Base-by-base conservation (phyloP, 2,888 invertebrate genomes). In the Eledona agricola region DNA sequence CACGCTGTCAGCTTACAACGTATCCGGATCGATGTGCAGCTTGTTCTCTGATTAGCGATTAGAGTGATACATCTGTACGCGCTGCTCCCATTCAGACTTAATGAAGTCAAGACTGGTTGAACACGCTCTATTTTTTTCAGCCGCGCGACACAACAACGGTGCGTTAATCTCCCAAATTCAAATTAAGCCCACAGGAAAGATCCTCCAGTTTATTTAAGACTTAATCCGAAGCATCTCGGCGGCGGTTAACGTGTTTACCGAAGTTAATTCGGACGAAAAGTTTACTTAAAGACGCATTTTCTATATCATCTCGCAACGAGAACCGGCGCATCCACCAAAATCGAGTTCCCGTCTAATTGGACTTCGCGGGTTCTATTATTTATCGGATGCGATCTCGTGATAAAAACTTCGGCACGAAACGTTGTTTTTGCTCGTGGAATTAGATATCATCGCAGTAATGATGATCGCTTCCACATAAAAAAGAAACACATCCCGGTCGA, bases 111-210 rank as follows among this genome's bases (percentile, higher is more conserved):
- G n/a, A n/a, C n/a, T n/a, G n/a, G n/a, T n/a, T n/a, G n/a, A n/a
- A n/a, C n/a, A n/a, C n/a, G n/a, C n/a, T n/a, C n/a, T n/a, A n/a
- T n/a, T n/a, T n/a, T n/a, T n/a, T n/a, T n/a, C n/a, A n/a, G n/a
- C n/a, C n/a, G n/a, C n/a, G n/a, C n/a, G n/a, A 34, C 19, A 17
- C 16, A 16, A 7, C 34, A 34, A 49, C 45, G 46, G 51, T 49
- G 52, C 60, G 60, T 62, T 59, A 59, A 59, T 60, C 62, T 57
- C 55, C 32, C 53, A 57, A 59, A 59, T 60, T 60, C 57, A 57
- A 60, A 60, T 59, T 62, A 51, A 45, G 51, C n/a, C n/a, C n/a
- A n/a, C n/a, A n/a, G n/a, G n/a, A n/a, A 42, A 47, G 49, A 53
- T 17, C 29, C 46, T 43, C 6, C 16, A 25, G 25, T 31, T 47